These are phyloP conservation scores for Panthera tigris DNA, from an alignment of 2,113 vertebrate species.

Conservation along the genomic window DNA sequence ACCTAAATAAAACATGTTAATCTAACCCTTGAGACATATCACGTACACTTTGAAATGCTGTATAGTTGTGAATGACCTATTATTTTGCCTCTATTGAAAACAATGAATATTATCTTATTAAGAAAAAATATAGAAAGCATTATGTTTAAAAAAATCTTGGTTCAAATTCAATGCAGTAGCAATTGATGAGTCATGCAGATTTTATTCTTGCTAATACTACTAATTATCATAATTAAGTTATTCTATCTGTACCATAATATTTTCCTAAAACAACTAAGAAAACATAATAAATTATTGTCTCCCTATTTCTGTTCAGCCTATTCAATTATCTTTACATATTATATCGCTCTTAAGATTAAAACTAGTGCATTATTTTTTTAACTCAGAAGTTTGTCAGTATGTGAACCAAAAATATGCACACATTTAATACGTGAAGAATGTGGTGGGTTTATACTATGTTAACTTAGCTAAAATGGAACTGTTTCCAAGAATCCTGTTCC, in stretches of 20 bases:
- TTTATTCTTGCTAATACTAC: background rate
- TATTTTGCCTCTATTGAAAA: conserved; percentile 8
- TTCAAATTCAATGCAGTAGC: background rate
- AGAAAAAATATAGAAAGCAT: background rate
- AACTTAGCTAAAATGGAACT: background rate
- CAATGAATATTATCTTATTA: background rate
- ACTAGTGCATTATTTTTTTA: background rate
- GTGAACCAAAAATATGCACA: background rate
- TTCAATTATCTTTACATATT: background rate
- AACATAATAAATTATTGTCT: background rate
- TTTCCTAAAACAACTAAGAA: conserved; percentile 20
- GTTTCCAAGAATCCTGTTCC: background rate
- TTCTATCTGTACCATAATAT: background rate
- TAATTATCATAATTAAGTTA: conserved; percentile 7
- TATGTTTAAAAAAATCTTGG: background rate
- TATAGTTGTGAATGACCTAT: background rate
- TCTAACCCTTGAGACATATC: background rate
- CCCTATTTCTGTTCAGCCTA: background rate
- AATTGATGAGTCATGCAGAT: background rate
- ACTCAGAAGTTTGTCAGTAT: background rate
- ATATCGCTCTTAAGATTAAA: background rate
- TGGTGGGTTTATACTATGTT: background rate
- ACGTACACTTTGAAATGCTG: background rate
- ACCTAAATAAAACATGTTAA: background rate
- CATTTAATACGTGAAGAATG: background rate